Evolutionary conservation across 2,797 vertebrate species (phyloP).

Genomic region (Bovichtus variegatus): DNA sequence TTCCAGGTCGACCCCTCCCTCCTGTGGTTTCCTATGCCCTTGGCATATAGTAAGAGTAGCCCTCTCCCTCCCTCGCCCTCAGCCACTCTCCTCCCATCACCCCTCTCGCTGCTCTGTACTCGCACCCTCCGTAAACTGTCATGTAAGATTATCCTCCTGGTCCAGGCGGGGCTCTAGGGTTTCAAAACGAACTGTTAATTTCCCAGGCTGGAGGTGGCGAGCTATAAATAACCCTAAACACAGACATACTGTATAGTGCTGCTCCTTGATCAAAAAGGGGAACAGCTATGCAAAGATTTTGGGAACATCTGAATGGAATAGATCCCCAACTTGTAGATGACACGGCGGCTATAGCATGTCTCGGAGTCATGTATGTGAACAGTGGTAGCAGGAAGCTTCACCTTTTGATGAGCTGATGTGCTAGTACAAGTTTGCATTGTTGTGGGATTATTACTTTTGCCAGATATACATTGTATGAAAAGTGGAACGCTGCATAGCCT

Average conservation of each 20-base stretch:
- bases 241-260: constrained; percentile 50
- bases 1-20: constrained; percentile 39
- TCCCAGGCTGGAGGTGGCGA: constrained; percentile 76
- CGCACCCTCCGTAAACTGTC: constrained; percentile 78
- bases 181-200: constrained; percentile 87
- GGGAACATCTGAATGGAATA: constrained; percentile 8
- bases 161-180: constrained; percentile 79
- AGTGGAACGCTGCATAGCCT: background rate
- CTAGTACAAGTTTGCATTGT: background rate
- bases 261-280: constrained; percentile 53
- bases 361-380: background rate
- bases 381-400: background rate
- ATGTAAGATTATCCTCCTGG: constrained; percentile 84
- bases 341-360: background rate
- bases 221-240: constrained; percentile 82
- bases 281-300: constrained; percentile 42
- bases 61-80: constrained; percentile 24
- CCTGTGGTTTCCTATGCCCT: constrained; percentile 23
- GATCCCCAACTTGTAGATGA: constrained; percentile 2
- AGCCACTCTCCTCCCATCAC: constrained; percentile 51
- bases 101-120: constrained; percentile 56
- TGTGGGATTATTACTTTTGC: background rate
- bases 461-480: background rate
- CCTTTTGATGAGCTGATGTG: background rate
- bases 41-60: constrained; percentile 49